Conservation (phyloP, 2,113 vertebrate genomes). For the Cisticola juncidis region DNA sequence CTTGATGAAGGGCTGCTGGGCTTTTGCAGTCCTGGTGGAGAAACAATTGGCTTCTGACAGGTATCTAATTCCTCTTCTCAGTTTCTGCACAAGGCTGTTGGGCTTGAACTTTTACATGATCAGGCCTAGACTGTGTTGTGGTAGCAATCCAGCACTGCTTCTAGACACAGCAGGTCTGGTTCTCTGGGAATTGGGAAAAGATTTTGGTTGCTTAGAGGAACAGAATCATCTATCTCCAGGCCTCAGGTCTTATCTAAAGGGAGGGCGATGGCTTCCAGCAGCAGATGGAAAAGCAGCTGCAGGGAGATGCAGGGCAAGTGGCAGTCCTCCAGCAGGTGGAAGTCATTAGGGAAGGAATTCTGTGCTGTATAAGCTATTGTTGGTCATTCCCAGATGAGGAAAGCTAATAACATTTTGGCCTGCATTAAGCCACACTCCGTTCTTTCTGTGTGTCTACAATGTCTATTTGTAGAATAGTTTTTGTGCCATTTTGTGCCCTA, state of each 20-base stretch:
- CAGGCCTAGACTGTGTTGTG: background rate
- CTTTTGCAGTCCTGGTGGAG: background rate
- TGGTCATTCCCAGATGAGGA: background rate
- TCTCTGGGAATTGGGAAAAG: background rate
- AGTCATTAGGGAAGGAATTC: slow-evolving; percentile 36
- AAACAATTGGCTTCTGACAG: background rate
- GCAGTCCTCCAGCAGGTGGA: slow-evolving; percentile 21
- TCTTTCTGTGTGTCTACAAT: background rate
- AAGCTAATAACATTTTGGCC: background rate
- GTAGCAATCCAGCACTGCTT: background rate
- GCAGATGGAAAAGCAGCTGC: slow-evolving; percentile 27
- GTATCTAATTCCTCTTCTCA: background rate
- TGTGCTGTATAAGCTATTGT: background rate
- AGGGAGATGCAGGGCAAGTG: background rate
- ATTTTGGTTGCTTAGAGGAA: background rate
- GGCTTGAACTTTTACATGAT: slow-evolving; percentile 64
- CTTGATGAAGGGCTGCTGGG: background rate
- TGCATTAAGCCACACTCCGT: background rate
- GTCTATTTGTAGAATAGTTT: background rate
- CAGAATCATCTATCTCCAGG: background rate
- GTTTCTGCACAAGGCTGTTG: background rate
- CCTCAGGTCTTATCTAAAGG: background rate
- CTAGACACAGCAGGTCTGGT: background rate
- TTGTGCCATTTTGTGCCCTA: background rate
- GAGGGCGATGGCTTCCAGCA: background rate